These are phyloP conservation scores for Falco cherrug DNA, from an alignment of 2,797 vertebrate species.

Conservation along the genomic window DNA sequence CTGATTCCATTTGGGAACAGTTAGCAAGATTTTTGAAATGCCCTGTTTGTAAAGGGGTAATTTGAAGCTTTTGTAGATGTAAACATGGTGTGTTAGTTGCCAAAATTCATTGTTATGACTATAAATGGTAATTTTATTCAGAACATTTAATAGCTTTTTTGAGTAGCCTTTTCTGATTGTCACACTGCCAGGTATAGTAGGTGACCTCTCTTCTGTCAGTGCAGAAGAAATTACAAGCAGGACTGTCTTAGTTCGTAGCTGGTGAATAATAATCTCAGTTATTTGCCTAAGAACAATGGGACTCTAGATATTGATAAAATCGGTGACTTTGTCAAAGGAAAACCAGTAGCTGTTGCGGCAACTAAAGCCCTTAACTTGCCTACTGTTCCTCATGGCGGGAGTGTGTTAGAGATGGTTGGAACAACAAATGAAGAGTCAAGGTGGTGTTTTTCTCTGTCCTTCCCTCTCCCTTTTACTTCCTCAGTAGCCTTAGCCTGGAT, in stretches of 20 bases:
- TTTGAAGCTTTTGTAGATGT: neutral
- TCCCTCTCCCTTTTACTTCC: neutral
- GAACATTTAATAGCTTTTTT: neutral
- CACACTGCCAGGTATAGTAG: neutral
- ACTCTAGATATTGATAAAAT: neutral
- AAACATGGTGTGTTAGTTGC: neutral
- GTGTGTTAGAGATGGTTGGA: neutral
- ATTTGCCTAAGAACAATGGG: neutral
- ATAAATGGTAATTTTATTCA: neutral
- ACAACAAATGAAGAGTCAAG: neutral
- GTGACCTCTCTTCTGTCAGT: neutral
- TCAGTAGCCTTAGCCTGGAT: neutral
- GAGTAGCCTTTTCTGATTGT: neutral
- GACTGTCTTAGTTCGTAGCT: neutral
- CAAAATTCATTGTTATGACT: neutral
- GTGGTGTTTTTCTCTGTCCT: neutral
- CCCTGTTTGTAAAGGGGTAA: neutral
- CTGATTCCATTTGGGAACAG: neutral
- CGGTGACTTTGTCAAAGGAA: neutral
- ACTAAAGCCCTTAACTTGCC: neutral
- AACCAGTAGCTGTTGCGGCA: neutral
- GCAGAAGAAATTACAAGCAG: neutral
- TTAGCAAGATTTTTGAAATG: neutral
- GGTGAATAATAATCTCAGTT: neutral
- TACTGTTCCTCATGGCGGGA: neutral